Conservation (phyloP, 2,797 vertebrate species). For the Clarias laeviceps region DNA sequence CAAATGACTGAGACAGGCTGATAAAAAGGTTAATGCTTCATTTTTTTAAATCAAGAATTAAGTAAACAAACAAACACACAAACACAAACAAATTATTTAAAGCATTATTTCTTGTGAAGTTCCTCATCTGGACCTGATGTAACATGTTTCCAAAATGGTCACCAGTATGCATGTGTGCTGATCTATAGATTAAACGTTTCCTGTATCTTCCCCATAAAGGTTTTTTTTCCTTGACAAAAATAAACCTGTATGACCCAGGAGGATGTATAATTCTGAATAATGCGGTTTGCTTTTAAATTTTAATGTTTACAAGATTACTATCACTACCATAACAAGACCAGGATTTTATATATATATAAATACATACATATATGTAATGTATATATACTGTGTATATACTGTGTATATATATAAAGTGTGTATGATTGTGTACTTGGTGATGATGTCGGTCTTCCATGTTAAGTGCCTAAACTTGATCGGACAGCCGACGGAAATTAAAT, state of each 20-base stretch:
- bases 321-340: neutral
- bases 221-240: conserved; percentile 26
- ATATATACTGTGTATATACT: no score
- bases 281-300: neutral
- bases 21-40: neutral
- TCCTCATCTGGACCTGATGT: neutral
- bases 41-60: neutral
- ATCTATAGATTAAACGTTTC: conserved; percentile 24
- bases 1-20: neutral
- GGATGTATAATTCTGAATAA: neutral
- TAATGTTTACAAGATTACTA: neutral
- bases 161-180: conserved; percentile 3
- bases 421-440: neutral
- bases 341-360: neutral
- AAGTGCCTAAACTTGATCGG: neutral
- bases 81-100: neutral
- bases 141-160: conserved; percentile 23
- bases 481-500: neutral
- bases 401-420: neutral
- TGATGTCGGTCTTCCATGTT: neutral
- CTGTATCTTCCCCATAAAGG: neutral
- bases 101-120: conserved; percentile 24
- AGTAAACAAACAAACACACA: neutral
- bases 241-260: conserved; percentile 7
- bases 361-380: neutral